Evolutionary conservation across 2,797 vertebrate genomes (phyloP), one percentile per base, ranked within the genome.

Genomic region (Taeniopygia guttata): DNA sequence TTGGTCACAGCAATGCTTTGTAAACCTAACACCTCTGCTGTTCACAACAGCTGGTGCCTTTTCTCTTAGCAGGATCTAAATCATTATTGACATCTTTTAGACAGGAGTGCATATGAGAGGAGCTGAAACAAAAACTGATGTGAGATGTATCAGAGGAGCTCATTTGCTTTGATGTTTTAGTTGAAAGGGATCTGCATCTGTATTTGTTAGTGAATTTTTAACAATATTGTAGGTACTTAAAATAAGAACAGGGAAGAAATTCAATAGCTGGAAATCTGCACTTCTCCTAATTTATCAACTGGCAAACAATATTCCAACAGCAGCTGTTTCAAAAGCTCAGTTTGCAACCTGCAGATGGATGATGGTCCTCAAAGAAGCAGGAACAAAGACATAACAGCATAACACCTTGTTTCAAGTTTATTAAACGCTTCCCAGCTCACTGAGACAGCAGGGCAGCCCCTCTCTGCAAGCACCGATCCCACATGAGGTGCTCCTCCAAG

Each of bases 1-100:
- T 4, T 5, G 4, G 56, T 69, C 56, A 82, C 11, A 91, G 21
- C 75, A 62, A 52, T 74, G 78, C 34, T 94, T 88, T 88, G 63
- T 70, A 87, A 91, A 90, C 25, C 1, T 46, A 84, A 84, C 69
- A 73, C 60, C 76, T 91, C 64, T 69, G 79, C 60, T 84, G 74
- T 43, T 91, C 60, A 40, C 51, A 58, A 72, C 42, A 89, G 59
- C 80, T 84, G 56, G 52, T 1, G 2, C 38, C 45, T 76, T 84
- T 95, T 73, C 67, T 82, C 59, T 70, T 83, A 66, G 86, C 55
- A 81, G 68, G 77, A 87, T 77, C 40, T 63, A 67, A 85, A 95
- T 80, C 49, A 91, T 32, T 84, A 60, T 40, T 74, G 67, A 45
- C 72, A 64, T 64, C 32, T 49, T 87, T 90, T 48, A 72, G 90